Base-by-base conservation (phyloP, 2,888 invertebrate species). In the Tineola bisselliella region DNA sequence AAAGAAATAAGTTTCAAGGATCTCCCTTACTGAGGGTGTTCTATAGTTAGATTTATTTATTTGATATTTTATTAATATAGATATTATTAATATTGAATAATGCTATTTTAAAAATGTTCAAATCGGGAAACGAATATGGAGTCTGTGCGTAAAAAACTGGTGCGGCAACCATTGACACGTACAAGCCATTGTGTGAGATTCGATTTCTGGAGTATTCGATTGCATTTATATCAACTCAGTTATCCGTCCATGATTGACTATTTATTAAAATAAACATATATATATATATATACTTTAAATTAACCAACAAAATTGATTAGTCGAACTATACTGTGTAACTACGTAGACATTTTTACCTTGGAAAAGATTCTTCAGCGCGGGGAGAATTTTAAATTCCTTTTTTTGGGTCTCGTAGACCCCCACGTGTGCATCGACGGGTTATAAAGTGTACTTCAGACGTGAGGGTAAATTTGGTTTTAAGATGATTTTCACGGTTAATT, bases 401-500 rank as follows among this genome's bases (percentile, higher is more conserved):
- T 59, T 60, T 60, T 12, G 60, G 59, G 44, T 31, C 15, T 48
- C 13, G 12, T 13, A 48, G 48, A 15, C 58, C 58, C 57, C 56
- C 30, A 30, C 58, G 31, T 33, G 8, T 33, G 58, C 58, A 19
- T 18, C 43, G 43, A 15, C 43, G 59, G 31, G 43, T 17, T 43
- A 43, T 13, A 25, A 38, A 38, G 43, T 13, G 59, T 43, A 59
- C 43, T 58, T 58, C 33, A 33, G 19, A 31, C 8, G 12, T 38
- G 59, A 19, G 43, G 19, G 15, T 19, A 43, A 15, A 43, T 18
- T 17, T 43, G 33, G 19, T 15, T 43, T 59, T 43, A 8, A 38
- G 43, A 18, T 59, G 59, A 10, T 59, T 59, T 59, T 59, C 38
- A 38, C 43, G 33, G 59, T 59, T 59, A 30, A 59, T 59, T 59